Evolutionary conservation across 2,888 invertebrate species (phyloP).

Genomic region (Carabus problematicus): DNA sequence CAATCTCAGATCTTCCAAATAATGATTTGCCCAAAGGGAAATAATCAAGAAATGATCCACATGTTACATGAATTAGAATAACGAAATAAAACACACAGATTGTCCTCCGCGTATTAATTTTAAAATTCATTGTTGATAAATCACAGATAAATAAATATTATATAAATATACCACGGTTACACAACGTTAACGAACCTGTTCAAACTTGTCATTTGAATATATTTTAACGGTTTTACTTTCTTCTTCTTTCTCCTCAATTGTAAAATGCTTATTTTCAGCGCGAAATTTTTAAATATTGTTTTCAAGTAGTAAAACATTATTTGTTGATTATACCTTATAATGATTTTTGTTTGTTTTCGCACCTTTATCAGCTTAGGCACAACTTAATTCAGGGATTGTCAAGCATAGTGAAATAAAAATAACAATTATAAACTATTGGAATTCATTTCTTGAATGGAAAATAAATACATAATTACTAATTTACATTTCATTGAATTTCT

Average conservation of each 20-base stretch:
- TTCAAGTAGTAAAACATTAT: neutral
- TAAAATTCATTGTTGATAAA: too few relatives aligned
- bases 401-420: neutral
- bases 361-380: too few relatives aligned
- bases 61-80: constrained; percentile 16
- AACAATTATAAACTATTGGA: neutral
- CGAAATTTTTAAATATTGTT: constrained; percentile 12
- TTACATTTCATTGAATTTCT: constrained; percentile 15
- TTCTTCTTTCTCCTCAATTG: constrained; percentile 4
- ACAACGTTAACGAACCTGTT: neutral
- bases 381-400: too few relatives aligned
- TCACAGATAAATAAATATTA: too few relatives aligned
- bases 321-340: too few relatives aligned
- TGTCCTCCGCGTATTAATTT: too few relatives aligned
- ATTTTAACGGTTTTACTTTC: constrained; percentile 7
- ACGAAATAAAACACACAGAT: too few relatives aligned
- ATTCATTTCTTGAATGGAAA: neutral
- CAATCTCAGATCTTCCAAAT: constrained; percentile 25
- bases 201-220: constrained; percentile 29
- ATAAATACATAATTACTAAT: constrained; percentile 12
- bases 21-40: constrained; percentile 34
- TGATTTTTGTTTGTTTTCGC: too few relatives aligned
- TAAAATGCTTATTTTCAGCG: neutral
- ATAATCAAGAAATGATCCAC: constrained; percentile 36
- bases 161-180: too few relatives aligned